phyloP scores from a whole-genome alignment of 1,140 invertebrate species.

The Cotesia vestalis region DNA sequence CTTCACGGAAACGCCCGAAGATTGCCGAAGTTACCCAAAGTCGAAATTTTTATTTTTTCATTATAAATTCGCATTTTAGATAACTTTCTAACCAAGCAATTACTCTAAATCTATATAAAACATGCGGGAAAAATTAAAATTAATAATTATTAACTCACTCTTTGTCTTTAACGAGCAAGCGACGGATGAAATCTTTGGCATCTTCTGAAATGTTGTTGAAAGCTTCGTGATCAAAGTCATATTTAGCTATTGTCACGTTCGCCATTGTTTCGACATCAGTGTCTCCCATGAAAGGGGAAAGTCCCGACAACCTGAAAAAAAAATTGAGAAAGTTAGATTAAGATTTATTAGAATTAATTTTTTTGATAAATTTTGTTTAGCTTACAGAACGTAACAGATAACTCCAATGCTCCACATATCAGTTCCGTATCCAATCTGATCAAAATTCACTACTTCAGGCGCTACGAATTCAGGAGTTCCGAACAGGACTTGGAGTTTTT shows the following conservation, averaged over 20 bases:
- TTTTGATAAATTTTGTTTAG: slow-evolving; percentile 66
- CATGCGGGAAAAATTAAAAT: slow-evolving; percentile 8
- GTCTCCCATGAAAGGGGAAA: slow-evolving; percentile 98
- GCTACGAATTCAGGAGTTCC: slow-evolving; percentile 99
- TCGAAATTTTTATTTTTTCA: neutral
- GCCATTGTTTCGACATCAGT: slow-evolving; percentile 97
- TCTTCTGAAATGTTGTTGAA: slow-evolving; percentile 91
- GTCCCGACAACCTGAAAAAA: slow-evolving; percentile 85
- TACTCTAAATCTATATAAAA: neutral
- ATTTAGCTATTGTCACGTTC: slow-evolving; percentile 94
- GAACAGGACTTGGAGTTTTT: slow-evolving; percentile 92
- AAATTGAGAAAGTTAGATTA: neutral
- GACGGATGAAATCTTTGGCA: slow-evolving; percentile 92
- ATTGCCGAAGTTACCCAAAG: no score
- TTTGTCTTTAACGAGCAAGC: slow-evolving; percentile 88
- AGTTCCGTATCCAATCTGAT: slow-evolving; percentile 91
- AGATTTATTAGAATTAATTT: slow-evolving; percentile 17
- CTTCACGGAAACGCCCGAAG: no score
- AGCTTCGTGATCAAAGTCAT: slow-evolving; percentile 94
- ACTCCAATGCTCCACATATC: slow-evolving; percentile 99
- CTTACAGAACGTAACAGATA: slow-evolving; percentile 94
- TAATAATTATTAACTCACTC: slow-evolving; percentile 73
- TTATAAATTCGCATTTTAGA: no score
- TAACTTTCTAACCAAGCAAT: neutral
- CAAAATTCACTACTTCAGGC: slow-evolving; percentile 98